phyloP scores from a whole-genome alignment of 2,113 vertebrate species.

The Stomatorhinus ivindoensis region DNA sequence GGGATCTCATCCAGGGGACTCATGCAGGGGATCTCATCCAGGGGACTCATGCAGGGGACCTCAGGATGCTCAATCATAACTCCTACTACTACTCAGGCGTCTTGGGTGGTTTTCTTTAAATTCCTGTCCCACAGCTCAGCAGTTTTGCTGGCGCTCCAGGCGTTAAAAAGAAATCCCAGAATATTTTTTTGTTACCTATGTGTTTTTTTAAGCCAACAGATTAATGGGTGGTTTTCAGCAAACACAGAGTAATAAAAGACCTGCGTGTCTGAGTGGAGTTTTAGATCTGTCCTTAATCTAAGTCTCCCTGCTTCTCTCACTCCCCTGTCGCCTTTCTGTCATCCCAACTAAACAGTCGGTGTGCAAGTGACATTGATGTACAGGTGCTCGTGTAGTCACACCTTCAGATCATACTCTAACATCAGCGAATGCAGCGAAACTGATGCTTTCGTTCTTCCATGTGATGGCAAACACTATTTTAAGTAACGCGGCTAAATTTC shows the following conservation, averaged over 20 bases:
- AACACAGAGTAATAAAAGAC: background rate
- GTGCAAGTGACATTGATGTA: background rate
- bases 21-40: no score
- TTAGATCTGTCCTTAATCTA: background rate
- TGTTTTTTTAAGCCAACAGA: background rate
- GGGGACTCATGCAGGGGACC: slow-evolving; percentile 24
- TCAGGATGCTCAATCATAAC: slow-evolving; percentile 22
- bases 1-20: no score
- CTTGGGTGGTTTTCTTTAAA: background rate
- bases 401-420: background rate
- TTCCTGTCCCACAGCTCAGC: background rate
- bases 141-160: background rate
- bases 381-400: background rate
- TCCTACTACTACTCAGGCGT: background rate
- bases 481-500: background rate
- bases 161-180: slow-evolving; percentile 17
- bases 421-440: background rate
- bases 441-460: background rate
- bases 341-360: background rate
- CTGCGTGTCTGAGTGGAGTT: background rate
- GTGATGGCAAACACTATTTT: background rate
- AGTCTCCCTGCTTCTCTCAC: background rate
- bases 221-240: background rate
- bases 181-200: background rate
- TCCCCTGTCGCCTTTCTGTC: background rate